These are phyloP conservation scores for Phyllotis vaccarum DNA, from an alignment of 2,797 vertebrate genomes.

Conservation along the genomic window DNA sequence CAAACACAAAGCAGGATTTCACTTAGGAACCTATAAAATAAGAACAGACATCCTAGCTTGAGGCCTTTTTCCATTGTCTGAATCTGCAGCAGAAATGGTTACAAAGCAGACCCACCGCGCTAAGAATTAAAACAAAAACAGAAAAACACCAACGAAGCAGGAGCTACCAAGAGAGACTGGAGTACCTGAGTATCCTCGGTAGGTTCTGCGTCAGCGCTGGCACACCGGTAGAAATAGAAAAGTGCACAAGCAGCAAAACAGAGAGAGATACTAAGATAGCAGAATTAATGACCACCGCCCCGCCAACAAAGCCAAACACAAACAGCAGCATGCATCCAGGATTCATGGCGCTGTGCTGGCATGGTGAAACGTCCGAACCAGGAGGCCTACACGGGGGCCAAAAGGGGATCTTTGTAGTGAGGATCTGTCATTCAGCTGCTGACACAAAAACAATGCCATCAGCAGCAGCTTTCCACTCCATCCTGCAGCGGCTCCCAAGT, in stretches of 20 bases:
- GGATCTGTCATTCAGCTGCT: constrained; percentile 89
- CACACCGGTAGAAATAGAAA: constrained; percentile 96
- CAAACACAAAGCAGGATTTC: constrained; percentile 67
- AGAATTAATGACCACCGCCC: constrained; percentile 99
- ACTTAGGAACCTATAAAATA: constrained; percentile 40
- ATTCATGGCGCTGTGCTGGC: constrained; percentile 96
- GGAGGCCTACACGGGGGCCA: constrained; percentile 84
- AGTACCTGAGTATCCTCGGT: constrained; percentile 96
- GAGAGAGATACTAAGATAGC: constrained; percentile 98
- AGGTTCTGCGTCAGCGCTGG: constrained; percentile 95
- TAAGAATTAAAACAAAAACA: constrained; percentile 48
- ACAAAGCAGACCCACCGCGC: constrained; percentile 60
- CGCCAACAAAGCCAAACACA: constrained; percentile 99
- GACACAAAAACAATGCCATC: constrained; percentile 92
- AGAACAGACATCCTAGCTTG: constrained; percentile 70
- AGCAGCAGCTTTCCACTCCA: constrained; percentile 86
- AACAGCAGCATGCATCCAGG: constrained; percentile 99
- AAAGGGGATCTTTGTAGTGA: constrained; percentile 87
- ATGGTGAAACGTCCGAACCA: constrained; percentile 90
- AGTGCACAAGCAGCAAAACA: constrained; percentile 98
- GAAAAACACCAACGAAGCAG: not conserved
- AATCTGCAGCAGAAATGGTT: constrained; percentile 76
- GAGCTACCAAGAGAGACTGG: constrained; percentile 63
- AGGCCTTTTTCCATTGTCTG: constrained; percentile 83
- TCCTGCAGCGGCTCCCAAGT: constrained; percentile 89